Percentiles rank a stretch among this genome's conserved stretches.
phyloP scores from a whole-genome alignment of 2,888 invertebrate genomes.

The Maniola hyperantus region DNA sequence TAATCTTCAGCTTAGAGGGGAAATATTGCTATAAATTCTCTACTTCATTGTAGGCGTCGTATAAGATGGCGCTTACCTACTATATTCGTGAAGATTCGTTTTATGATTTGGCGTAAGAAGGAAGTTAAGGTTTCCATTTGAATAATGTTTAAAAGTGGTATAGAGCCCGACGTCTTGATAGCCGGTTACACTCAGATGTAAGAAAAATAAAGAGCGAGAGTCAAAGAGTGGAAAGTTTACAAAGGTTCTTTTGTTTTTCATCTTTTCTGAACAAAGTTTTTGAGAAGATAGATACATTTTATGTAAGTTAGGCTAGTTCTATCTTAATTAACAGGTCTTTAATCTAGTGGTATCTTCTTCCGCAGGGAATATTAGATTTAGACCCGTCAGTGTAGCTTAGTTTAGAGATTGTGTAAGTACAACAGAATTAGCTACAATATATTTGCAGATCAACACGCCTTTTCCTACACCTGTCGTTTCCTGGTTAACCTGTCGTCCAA shows the following conservation, averaged over 20 bases:
- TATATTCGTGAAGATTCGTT: constrained; percentile 56
- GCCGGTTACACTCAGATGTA: constrained; percentile 12
- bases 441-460: no score
- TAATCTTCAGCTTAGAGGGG: constrained; percentile 9
- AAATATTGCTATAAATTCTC: constrained; percentile 29
- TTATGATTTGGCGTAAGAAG: constrained; percentile 54
- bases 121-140: constrained; percentile 56
- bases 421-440: no score
- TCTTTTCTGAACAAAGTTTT: constrained; percentile 4
- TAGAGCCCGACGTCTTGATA: constrained; percentile 21
- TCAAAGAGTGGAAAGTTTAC: constrained; percentile 8
- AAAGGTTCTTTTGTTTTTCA: constrained; percentile 2
- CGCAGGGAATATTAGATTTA: no score
- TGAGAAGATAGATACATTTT: no score
- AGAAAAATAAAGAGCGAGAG: constrained; percentile 7
- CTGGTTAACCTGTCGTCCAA: no score
- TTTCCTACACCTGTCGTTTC: no score
- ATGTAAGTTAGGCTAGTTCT: no score
- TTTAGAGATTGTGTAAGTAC: no score
- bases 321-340: no score
- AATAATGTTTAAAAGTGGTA: constrained; percentile 52
- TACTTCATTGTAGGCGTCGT: constrained; percentile 31
- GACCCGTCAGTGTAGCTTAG: no score
- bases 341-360: no score
- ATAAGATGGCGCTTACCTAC: constrained; percentile 38